Evolutionary conservation across 2,113 vertebrate species (phyloP).

Genomic region (Nibea albiflora): DNA sequence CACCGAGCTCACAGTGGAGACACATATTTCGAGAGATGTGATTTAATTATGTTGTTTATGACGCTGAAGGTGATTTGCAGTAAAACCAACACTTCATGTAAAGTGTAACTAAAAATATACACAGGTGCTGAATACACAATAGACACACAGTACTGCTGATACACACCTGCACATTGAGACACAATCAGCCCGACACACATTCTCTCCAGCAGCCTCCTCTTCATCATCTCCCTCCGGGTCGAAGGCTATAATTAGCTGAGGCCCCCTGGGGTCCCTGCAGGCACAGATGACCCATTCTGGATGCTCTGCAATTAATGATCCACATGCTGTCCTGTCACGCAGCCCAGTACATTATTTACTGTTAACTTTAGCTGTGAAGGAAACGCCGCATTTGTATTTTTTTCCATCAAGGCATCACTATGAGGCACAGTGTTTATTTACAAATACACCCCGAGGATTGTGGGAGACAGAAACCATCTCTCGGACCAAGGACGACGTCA

Average conservation of each 20-base stretch:
- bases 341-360: conserved; percentile 53
- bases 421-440: conserved; percentile 29
- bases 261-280: conserved; percentile 54
- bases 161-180: conserved; percentile 19
- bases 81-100: background rate
- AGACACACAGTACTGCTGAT: conserved; percentile 1
- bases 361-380: conserved; percentile 36
- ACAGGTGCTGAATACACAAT: conserved; percentile 13
- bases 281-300: conserved; percentile 57
- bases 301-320: conserved; percentile 69
- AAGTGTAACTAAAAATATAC: conserved; percentile 4
- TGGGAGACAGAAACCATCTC: conserved; percentile 14
- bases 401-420: conserved; percentile 42
- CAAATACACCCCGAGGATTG: conserved; percentile 43
- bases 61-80: background rate
- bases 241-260: conserved; percentile 67
- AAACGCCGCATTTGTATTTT: conserved; percentile 39
- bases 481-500: conserved; percentile 22
- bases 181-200: background rate
- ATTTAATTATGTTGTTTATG: background rate
- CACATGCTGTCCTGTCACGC: conserved; percentile 57
- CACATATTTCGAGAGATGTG: background rate
- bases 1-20: background rate
- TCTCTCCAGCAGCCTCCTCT: conserved; percentile 34
- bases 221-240: conserved; percentile 48